Conservation (phyloP, 2,113 vertebrate genomes). For the Papio anubis region DNA sequence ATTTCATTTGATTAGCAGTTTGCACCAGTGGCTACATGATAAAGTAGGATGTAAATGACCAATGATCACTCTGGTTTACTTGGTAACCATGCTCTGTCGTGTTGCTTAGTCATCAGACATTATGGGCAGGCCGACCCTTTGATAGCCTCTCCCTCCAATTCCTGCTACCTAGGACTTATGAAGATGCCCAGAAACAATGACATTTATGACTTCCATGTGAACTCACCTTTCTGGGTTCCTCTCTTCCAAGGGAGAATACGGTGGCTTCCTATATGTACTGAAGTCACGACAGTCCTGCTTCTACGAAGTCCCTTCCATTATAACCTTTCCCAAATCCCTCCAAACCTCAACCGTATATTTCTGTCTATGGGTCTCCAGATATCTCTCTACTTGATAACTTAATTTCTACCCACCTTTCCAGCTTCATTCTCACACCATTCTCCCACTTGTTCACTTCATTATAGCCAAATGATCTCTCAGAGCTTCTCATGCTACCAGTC, state of each 20-base stretch:
- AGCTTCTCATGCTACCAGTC: not conserved
- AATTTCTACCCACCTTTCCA: not conserved
- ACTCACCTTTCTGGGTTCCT: not conserved
- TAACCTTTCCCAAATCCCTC: not conserved
- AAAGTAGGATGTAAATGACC: not conserved
- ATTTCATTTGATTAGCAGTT: not conserved
- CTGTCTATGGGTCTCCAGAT: not conserved
- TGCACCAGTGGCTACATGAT: not conserved
- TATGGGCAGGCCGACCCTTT: not conserved
- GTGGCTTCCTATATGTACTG: not conserved
- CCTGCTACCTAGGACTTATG: not conserved
- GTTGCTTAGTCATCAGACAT: not conserved
- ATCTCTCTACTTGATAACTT: not conserved
- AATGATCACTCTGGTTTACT: not conserved
- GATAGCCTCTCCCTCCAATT: rapidly evolving
- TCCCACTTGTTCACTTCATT: not conserved
- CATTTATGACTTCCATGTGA: not conserved
- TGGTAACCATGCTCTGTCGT: not conserved
- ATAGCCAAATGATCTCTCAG: not conserved
- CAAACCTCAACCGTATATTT: not conserved
- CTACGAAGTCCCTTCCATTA: not conserved
- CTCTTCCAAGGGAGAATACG: not conserved
- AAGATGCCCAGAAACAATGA: not conserved
- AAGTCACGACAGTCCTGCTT: not conserved
- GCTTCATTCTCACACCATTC: not conserved